Evolutionary conservation across 2,113 vertebrate species (phyloP), one percentile per base, ranked within the genome.

Genomic region (Ophthalmolycus amberensis): DNA sequence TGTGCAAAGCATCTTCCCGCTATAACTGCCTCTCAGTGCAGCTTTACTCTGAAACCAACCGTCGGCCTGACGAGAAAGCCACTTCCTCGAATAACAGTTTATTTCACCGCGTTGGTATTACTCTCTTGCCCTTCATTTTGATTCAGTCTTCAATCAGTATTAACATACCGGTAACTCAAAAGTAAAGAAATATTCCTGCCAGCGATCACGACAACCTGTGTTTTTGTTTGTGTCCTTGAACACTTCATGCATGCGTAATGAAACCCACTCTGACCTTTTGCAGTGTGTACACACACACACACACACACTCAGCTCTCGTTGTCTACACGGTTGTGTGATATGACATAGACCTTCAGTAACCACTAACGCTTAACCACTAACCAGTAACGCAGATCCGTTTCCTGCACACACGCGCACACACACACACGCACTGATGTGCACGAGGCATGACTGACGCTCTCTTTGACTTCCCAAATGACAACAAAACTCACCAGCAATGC

Each of bases 211-310:
- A 56, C 56, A 69, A 10, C 64, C 69, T 56, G 40, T 64, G 11
- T 65, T 71, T 63, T n/a, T 46, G 6, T 37, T 1, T 72, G 42
- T 52, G 50, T 38, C 44, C 50, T 59, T 65, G 42, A 40, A 68
- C 14, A 42, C 25, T 52, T 70, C 60, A 59, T 68, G 44, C 16
- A 50, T 64, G n/a, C 46, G 18, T 70, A 27, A 71, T 75, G 66
- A 62, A 27, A 25, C 27, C 56, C 25, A 58, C 37, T 20, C n/a
- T 70, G 84, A 81, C 74, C 71, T 85, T 82, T 85, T 34, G 32
- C 27, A 48, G 56, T 38, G 25, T 42, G 22, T 37, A 50, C 11
- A 65, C 58, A 32, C 25, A n/a, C 52, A 50, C 12, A 50, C 18
- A 20, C 48, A 50, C 48, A 50, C 46, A 6, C 46, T 1, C 14